Base-by-base conservation (phyloP, 2,888 invertebrate species). In the Coenonympha glycerion region DNA sequence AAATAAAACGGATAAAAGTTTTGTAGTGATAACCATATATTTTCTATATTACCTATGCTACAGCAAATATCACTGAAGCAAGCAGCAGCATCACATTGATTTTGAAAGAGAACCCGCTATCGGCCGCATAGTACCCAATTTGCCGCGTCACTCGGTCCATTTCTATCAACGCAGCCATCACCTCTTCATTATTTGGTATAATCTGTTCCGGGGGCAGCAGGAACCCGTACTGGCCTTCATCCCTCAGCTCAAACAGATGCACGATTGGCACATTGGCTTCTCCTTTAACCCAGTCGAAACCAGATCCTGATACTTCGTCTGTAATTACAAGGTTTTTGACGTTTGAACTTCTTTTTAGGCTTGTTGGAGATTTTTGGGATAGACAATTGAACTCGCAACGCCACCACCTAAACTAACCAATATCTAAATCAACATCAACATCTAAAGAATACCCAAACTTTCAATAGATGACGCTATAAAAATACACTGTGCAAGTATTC, bases 231-330 rank as follows among this genome's bases (percentile, higher is more conserved):
- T 64, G 58, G 1, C 89, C 89, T 0, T 68, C 68, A 57, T 90
- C 90, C 34, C 89, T 66, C 3, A 90, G 68, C 63, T 90, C 90
- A 28, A 88, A 77, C 0, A 88, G 82, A 60, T 85, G 87, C 1
- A 87, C 71, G 40, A 89, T 80, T 9, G 87, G 86, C 1, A 89
- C 76, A 1, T 82, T 71, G 1, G 78, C 76, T 0, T 59, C 68
- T 0, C 81, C 88, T 59, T 88, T 83, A 0, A 83, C 89, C 83
- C 88, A 90, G 59, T 90, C 90, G 42, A 77, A 73, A 45, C 76
- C 75, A 18, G 71, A 73, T 0, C 88, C 88, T 2, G 76, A 74
- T 0, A 80, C 79, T 4, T 56, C 51, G 53, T 85, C 87, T 88
- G 65, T 33, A 64, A 66, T 28, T 36, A 31, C 2, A 15, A 6